These are phyloP conservation scores for Diadema setosum DNA, from an alignment of 35 echinoderm and acorn worm species.

Conservation along the genomic window DNA sequence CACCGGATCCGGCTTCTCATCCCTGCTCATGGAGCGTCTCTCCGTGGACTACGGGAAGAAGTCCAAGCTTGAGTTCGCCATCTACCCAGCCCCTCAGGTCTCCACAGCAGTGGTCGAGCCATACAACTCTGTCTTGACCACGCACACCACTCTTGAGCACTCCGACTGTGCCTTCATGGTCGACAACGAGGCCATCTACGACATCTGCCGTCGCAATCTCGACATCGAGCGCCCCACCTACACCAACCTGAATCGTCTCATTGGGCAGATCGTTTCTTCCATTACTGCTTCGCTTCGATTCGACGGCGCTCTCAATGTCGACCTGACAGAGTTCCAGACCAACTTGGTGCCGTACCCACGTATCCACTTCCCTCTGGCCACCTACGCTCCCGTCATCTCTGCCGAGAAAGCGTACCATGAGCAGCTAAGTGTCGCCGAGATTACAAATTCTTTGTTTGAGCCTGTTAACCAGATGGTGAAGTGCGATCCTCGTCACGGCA, in stretches of 20 bases:
- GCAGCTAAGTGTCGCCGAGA: constrained; percentile 77
- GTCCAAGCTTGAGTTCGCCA: constrained; percentile 44
- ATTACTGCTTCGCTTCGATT: constrained; percentile 67
- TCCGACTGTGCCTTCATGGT: constrained; percentile 90
- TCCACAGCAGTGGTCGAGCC: constrained; percentile 59
- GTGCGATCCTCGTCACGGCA: constrained; percentile 51
- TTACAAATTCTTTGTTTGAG: constrained; percentile 60
- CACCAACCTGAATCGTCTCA: constrained; percentile 70
- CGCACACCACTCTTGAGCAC: constrained; percentile 76
- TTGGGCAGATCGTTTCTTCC: constrained; percentile 67
- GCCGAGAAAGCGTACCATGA: constrained; percentile 93
- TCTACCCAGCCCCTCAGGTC: constrained; percentile 46
- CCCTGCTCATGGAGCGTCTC: constrained; percentile 32
- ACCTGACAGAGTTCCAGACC: constrained; percentile 81
- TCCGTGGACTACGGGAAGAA: constrained; percentile 62
- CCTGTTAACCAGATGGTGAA: constrained; percentile 52
- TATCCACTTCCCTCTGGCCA: constrained; percentile 62
- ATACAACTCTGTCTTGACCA: constrained; percentile 72
- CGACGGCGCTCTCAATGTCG: constrained; percentile 67
- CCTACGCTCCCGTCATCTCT: constrained; percentile 61
- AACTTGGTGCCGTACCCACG: constrained; percentile 82
- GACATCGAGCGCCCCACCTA: constrained; percentile 70
- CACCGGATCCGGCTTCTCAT: constrained; percentile 54
- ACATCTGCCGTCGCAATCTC: constrained; percentile 65
- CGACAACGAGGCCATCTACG: constrained; percentile 82